These are phyloP conservation scores for Tachysurus vachellii DNA, from an alignment of 2,113 vertebrate genomes.

Conservation along the genomic window DNA sequence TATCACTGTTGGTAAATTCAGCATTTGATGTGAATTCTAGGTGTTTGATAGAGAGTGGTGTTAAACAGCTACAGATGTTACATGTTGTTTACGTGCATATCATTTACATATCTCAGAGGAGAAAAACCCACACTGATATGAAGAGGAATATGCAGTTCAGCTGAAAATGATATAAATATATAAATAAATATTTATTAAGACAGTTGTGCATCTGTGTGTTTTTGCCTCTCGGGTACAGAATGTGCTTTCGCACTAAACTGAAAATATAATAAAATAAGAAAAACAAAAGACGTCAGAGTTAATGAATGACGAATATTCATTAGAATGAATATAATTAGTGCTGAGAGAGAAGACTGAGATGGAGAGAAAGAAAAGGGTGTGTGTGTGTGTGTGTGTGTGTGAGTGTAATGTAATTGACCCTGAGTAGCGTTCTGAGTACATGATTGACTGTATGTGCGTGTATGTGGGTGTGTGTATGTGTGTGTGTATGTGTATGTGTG, in stretches of 20 bases:
- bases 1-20: too few species aligned
- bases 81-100: not conserved
- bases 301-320: not conserved
- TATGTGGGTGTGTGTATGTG: conserved; percentile 32
- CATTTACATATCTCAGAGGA: not conserved
- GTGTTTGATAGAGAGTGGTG: not conserved
- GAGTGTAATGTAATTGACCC: conserved; percentile 18
- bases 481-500: too few species aligned
- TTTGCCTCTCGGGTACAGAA: not conserved
- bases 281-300: too few species aligned
- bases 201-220: not conserved
- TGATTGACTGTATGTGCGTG: conserved; percentile 13
- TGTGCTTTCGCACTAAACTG: not conserved
- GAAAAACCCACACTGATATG: not conserved
- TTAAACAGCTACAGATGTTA: not conserved
- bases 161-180: not conserved
- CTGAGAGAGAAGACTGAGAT: not conserved
- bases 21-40: not conserved
- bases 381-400: conserved; percentile 4
- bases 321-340: conserved; percentile 3
- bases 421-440: conserved; percentile 45
- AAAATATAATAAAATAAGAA: not conserved
- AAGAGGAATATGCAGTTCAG: not conserved
- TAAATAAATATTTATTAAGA: not conserved
- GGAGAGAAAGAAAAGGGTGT: not conserved